These are phyloP conservation scores for Salvelinus fontinalis DNA, from an alignment of 2,113 vertebrate species.

Conservation along the genomic window DNA sequence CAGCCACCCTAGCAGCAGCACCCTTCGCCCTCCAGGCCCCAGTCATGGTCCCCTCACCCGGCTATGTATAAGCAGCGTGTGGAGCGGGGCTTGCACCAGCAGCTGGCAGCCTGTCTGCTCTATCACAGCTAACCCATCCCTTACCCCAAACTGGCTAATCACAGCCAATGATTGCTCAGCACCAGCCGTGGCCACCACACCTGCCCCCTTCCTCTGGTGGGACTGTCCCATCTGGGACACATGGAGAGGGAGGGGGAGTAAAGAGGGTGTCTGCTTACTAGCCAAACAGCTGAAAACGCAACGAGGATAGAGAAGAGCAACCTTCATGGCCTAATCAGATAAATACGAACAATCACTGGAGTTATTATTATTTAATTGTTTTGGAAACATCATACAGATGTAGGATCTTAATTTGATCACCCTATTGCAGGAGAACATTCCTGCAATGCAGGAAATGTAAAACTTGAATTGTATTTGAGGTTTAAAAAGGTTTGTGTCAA, in stretches of 20 bases:
- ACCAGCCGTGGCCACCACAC: slow-evolving; percentile 78
- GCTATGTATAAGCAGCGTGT: slow-evolving; percentile 40
- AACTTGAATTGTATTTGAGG: too few relatives aligned
- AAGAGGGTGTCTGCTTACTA: slow-evolving; percentile 74
- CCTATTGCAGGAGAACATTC: too few relatives aligned
- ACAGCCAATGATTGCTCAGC: slow-evolving; percentile 87
- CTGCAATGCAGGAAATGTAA: too few relatives aligned
- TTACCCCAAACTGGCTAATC: slow-evolving; percentile 86
- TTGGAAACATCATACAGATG: too few relatives aligned
- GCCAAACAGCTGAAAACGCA: slow-evolving; percentile 71
- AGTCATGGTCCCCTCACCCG: slow-evolving; percentile 32
- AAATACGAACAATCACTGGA: slow-evolving; percentile 29
- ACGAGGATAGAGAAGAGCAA: slow-evolving; percentile 23
- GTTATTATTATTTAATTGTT: background rate
- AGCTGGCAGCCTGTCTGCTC: slow-evolving; percentile 84
- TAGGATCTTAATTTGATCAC: too few relatives aligned
- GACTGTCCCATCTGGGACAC: slow-evolving; percentile 88
- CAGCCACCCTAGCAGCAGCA: background rate
- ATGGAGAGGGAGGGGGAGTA: slow-evolving; percentile 71
- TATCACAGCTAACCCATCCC: slow-evolving; percentile 73
- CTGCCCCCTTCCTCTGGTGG: slow-evolving; percentile 81
- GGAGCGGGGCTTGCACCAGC: slow-evolving; percentile 66
- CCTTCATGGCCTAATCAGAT: background rate
- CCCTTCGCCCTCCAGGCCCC: too few relatives aligned
- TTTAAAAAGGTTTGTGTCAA: too few relatives aligned